Evolutionary conservation across 2,888 invertebrate species (phyloP).

Genomic region (Macrophya alboannulata): DNA sequence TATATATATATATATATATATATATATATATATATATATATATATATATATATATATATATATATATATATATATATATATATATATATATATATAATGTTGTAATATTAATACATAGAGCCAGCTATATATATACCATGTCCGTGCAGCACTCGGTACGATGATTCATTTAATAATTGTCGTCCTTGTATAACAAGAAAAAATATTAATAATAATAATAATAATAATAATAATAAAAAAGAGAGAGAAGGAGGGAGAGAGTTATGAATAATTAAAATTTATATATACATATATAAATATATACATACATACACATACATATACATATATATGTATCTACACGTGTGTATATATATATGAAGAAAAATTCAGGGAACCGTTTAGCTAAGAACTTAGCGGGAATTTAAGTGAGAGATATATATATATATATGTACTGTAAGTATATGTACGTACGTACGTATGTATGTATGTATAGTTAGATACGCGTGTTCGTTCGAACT

Average conservation of each 20-base stretch:
- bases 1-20: background rate
- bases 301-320: no score
- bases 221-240: background rate
- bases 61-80: no score
- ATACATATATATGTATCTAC: no score
- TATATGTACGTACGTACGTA: background rate
- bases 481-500: conserved; percentile 9
- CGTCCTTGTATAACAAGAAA: background rate
- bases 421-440: background rate
- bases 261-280: background rate
- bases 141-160: background rate
- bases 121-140: background rate
- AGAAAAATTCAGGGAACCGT: conserved; percentile 45
- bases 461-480: background rate
- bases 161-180: background rate
- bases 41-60: background rate
- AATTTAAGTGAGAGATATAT: background rate
- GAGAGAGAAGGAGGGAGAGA: background rate
- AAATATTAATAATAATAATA: background rate
- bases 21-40: background rate
- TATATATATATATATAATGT: background rate
- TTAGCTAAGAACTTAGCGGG: background rate
- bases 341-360: background rate
- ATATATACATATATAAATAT: background rate
- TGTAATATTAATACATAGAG: background rate